Percentiles rank a stretch among this genome's conserved stretches.
These are phyloP conservation scores for Dysmachus trigonus DNA, from an alignment of 2,888 invertebrate genomes.

Conservation along the genomic window DNA sequence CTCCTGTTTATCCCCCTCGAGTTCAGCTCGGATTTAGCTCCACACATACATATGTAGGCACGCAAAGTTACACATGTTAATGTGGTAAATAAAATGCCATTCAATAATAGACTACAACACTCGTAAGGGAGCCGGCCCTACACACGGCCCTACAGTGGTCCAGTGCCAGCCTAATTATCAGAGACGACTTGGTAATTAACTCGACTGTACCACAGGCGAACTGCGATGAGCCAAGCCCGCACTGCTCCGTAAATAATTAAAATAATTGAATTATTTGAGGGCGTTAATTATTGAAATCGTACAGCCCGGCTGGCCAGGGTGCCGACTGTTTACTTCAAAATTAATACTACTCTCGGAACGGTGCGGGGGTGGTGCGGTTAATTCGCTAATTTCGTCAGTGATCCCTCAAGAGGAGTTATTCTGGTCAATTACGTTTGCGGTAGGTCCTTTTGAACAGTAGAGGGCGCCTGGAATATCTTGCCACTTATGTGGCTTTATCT, in stretches of 20 bases:
- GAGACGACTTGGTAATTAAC: constrained; percentile 40
- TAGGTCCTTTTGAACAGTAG: neutral
- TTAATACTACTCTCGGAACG: neutral
- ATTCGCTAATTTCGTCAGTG: neutral
- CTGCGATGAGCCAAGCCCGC: neutral
- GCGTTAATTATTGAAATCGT: constrained; percentile 36
- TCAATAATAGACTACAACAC: constrained; percentile 32
- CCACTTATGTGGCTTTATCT: too few relatives aligned
- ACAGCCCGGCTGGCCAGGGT: neutral
- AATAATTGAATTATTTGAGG: constrained; percentile 41
- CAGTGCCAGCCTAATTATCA: constrained; percentile 28
- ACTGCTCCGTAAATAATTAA: constrained; percentile 34
- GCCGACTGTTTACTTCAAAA: constrained; percentile 15
- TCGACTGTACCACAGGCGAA: neutral
- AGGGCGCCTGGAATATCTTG: neutral
- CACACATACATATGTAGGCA: neutral
- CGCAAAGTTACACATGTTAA: constrained; percentile 23
- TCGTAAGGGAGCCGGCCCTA: neutral
- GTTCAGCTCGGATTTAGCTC: neutral
- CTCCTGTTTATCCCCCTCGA: neutral
- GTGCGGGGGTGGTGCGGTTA: neutral
- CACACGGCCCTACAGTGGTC: neutral
- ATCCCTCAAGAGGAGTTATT: neutral
- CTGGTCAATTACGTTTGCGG: neutral
- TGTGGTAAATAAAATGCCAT: constrained; percentile 36